phyloP scores from a whole-genome alignment of 2,113 vertebrate genomes.

The Capreolus pygargus region DNA sequence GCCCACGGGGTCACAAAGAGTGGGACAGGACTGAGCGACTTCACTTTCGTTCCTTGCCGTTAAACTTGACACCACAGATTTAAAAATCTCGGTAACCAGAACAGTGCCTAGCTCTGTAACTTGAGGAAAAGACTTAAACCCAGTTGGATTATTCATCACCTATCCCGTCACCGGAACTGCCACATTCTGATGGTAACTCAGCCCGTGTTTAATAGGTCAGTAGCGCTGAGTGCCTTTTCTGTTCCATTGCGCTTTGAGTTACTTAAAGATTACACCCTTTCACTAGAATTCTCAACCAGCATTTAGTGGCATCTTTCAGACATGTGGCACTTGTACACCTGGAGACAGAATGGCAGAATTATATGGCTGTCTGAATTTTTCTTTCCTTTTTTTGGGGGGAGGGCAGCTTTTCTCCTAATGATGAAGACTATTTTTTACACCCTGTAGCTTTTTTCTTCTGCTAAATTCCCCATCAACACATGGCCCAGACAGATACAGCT shows the following conservation, averaged over 20 bases:
- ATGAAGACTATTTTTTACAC: not conserved
- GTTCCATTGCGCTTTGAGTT: not conserved
- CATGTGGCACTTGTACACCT: not conserved
- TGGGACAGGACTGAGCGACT: not conserved
- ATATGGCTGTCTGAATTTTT: not conserved
- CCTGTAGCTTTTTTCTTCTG: not conserved
- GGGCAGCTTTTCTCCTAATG: not conserved
- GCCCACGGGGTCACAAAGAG: not conserved
- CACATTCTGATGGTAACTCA: not conserved
- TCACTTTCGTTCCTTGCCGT: not conserved
- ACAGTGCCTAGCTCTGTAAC: not conserved
- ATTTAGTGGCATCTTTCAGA: not conserved
- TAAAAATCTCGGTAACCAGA: not conserved
- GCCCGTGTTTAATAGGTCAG: not conserved
- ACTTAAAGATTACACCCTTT: not conserved
- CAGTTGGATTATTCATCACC: constrained; percentile 12
- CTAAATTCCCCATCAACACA: constrained; percentile 10
- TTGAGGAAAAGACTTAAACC: not conserved
- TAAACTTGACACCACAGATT: not conserved
- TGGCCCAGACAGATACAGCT: constrained; percentile 23
- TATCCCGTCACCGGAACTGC: not conserved
- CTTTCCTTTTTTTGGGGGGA: not conserved
- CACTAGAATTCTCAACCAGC: not conserved
- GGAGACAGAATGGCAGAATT: not conserved
- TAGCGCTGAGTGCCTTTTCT: not conserved